phyloP scores from a whole-genome alignment of 2,888 invertebrate species.

The Stramonita haemastoma region DNA sequence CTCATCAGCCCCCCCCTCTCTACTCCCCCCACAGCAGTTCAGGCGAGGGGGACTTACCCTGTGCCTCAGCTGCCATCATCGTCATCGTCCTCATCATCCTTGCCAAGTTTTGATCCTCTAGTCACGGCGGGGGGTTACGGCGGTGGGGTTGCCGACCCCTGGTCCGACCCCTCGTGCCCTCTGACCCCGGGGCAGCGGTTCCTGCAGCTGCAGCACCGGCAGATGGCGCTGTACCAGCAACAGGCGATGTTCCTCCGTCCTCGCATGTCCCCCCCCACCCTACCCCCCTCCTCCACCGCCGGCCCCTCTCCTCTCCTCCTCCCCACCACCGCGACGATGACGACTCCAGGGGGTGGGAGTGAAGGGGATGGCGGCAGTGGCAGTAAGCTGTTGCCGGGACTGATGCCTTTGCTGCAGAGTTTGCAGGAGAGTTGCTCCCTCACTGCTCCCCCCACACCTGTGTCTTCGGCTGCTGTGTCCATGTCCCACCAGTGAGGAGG shows the following conservation, averaged over 20 bases:
- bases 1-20: not conserved
- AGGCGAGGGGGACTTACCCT: not conserved
- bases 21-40: not conserved
- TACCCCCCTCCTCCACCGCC: not conserved
- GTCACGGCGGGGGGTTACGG: not conserved
- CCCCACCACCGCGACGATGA: too few species aligned
- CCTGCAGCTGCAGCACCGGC: not conserved
- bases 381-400: slow-evolving; percentile 20
- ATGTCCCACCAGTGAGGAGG: not conserved
- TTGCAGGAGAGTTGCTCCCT: not conserved
- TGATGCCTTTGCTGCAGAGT: slow-evolving; percentile 10
- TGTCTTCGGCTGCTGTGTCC: not conserved
- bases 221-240: not conserved
- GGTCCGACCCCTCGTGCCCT: too few species aligned
- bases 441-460: not conserved
- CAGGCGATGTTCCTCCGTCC: not conserved
- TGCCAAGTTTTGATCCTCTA: not conserved
- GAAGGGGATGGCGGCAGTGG: not conserved
- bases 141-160: not conserved
- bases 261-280: not conserved
- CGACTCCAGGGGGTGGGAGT: not conserved
- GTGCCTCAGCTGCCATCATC: not conserved
- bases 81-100: not conserved
- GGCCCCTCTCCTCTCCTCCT: too few species aligned
- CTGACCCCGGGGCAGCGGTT: not conserved